Percentiles rank a stretch among this genome's conserved stretches.
Evolutionary conservation across 92 coral and sea anemone genomes (phyloP).

Genomic region (Epizoanthus illoricatus): DNA sequence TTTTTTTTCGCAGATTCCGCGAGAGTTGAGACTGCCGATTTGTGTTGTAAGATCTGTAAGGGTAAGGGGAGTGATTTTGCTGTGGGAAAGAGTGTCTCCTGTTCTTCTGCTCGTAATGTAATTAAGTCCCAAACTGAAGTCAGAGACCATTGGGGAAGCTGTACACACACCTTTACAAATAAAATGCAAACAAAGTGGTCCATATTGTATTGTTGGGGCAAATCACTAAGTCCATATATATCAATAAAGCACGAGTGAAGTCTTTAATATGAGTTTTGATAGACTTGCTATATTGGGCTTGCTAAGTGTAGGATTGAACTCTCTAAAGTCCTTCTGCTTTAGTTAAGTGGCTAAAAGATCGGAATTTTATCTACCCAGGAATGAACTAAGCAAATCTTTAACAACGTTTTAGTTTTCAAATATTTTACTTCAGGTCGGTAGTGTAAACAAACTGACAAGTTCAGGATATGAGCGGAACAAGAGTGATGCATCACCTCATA

Average conservation of each 20-base stretch:
- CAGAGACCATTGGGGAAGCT: slow-evolving; percentile 33
- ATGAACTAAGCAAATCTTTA: not conserved
- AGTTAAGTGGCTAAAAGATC: too few relatives aligned
- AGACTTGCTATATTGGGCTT: not conserved
- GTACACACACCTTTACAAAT: slow-evolving; percentile 37
- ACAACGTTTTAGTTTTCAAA: slow-evolving; percentile 10
- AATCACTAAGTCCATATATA: slow-evolving; percentile 11
- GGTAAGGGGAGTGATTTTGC: not conserved
- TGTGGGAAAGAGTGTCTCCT: not conserved
- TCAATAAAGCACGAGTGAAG: slow-evolving; percentile 28
- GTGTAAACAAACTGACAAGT: slow-evolving; percentile 32
- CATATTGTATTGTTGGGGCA: slow-evolving; percentile 35
- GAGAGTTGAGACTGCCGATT: not conserved
- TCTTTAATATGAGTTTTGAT: not conserved
- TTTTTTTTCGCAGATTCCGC: not conserved
- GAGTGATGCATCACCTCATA: slow-evolving; percentile 32
- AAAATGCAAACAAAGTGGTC: slow-evolving; percentile 29
- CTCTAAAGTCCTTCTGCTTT: not conserved
- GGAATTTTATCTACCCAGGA: too few relatives aligned
- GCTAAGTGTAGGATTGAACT: too few relatives aligned
- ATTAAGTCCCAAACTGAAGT: slow-evolving; percentile 32
- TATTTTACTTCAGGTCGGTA: not conserved
- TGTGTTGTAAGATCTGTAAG: too few relatives aligned
- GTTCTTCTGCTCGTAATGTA: slow-evolving; percentile 28
- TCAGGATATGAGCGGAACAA: slow-evolving; percentile 35